Percentiles rank a stretch among this genome's conserved stretches.
Evolutionary conservation across 2,888 invertebrate species (phyloP).

Genomic region (Melanophora roralis): DNA sequence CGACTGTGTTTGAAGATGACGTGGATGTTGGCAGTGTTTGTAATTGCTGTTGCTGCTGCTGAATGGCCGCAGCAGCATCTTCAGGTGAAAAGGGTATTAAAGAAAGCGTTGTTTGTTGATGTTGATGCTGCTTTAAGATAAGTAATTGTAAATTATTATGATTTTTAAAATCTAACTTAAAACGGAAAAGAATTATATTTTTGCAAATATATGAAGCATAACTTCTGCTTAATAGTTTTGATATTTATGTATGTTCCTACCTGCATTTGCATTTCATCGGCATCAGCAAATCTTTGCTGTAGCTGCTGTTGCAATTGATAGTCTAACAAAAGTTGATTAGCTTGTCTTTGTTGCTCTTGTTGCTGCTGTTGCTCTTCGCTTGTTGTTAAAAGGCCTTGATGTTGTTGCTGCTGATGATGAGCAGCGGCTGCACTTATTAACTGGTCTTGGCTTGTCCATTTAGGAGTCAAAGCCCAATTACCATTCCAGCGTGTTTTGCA

Average conservation of each 20-base stretch:
- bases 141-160: background rate
- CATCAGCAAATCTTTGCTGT: conserved; percentile 74
- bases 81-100: conserved; percentile 74
- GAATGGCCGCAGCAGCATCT: conserved; percentile 64
- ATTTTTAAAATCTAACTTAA: no score
- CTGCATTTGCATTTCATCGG: conserved; percentile 77
- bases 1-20: conserved; percentile 48
- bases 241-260: no score
- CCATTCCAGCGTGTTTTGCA: conserved; percentile 77
- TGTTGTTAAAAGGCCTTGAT: conserved; percentile 63
- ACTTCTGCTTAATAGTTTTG: no score
- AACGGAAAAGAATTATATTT: no score
- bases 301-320: conserved; percentile 78
- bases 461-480: conserved; percentile 72
- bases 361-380: conserved; percentile 64
- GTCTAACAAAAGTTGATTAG: conserved; percentile 75
- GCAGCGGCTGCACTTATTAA: conserved; percentile 71
- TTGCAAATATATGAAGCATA: no score
- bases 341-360: conserved; percentile 66
- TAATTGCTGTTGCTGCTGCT: conserved; percentile 67
- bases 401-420: conserved; percentile 71
- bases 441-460: conserved; percentile 74
- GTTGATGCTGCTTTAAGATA: conserved; percentile 66
- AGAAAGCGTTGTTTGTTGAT: conserved; percentile 75
- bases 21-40: conserved; percentile 68